phyloP scores from a whole-genome alignment of 2,888 invertebrate species.

The Drosophila incognita region DNA sequence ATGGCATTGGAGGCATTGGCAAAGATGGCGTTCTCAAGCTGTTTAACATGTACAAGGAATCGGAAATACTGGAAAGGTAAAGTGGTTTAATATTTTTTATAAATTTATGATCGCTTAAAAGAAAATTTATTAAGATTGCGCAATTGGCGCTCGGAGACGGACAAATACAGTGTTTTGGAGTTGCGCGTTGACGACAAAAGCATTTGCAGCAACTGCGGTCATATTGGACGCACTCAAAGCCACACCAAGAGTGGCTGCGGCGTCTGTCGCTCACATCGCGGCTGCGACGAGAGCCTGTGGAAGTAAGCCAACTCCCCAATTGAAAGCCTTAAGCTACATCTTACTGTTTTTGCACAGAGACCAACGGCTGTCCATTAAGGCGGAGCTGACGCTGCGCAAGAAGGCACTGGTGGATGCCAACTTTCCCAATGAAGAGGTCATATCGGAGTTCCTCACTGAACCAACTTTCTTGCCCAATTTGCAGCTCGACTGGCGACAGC shows the following conservation, averaged over 20 bases:
- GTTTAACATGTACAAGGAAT: conserved; percentile 88
- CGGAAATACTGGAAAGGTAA: conserved; percentile 88
- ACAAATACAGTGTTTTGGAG: conserved; percentile 86
- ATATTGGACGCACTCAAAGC: conserved; percentile 87
- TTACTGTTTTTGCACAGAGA: conserved; percentile 83
- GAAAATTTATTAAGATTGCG: conserved; percentile 85
- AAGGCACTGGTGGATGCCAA: conserved; percentile 88
- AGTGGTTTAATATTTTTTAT: background rate
- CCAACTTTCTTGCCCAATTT: conserved; percentile 86
- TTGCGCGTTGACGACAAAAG: conserved; percentile 87
- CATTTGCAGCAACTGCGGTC: conserved; percentile 90
- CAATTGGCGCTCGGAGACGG: conserved; percentile 88
- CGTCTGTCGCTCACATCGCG: conserved; percentile 87
- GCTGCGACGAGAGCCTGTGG: conserved; percentile 88
- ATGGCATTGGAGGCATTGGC: conserved; percentile 91
- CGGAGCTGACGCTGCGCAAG: conserved; percentile 89
- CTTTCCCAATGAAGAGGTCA: conserved; percentile 91
- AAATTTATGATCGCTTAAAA: rapidly evolving
- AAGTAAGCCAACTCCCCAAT: conserved; percentile 85
- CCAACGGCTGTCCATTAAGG: conserved; percentile 88
- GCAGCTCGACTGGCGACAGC: conserved; percentile 88
- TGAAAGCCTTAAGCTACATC: background rate
- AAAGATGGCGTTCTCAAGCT: conserved; percentile 91
- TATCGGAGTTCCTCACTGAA: conserved; percentile 89
- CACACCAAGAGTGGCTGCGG: conserved; percentile 89